These are phyloP conservation scores for Melieria crassipennis DNA, from an alignment of 2,888 invertebrate genomes.

Conservation along the genomic window DNA sequence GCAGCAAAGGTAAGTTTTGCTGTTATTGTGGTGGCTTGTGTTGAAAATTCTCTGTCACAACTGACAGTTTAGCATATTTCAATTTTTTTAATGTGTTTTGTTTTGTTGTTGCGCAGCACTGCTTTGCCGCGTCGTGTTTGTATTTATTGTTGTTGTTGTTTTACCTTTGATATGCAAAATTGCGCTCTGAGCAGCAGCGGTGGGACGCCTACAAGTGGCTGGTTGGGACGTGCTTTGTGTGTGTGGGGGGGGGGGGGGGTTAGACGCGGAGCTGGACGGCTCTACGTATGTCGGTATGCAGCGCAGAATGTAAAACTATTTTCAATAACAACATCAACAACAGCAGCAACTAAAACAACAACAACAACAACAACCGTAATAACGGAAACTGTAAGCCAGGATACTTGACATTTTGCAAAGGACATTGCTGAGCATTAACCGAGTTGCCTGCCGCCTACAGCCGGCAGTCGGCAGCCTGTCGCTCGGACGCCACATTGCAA, in stretches of 20 bases:
- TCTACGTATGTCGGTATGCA: not conserved
- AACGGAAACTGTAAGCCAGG: constrained; percentile 27
- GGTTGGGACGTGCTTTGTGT: no score
- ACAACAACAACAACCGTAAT: constrained; percentile 20
- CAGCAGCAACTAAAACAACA: constrained; percentile 23
- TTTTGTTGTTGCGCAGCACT: constrained; percentile 6
- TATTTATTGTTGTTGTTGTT: constrained; percentile 18
- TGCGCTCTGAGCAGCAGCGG: constrained; percentile 12
- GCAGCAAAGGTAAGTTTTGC: not conserved
- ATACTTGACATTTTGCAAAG: constrained; percentile 40
- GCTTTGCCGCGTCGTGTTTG: constrained; percentile 13
- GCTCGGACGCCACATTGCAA: not conserved
- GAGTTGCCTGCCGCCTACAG: constrained; percentile 15
- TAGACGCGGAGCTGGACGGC: no score
- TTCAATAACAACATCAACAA: constrained; percentile 33
- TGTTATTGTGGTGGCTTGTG: constrained; percentile 26
- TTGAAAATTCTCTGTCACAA: constrained; percentile 37
- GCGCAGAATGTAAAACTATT: constrained; percentile 29
- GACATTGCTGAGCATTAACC: constrained; percentile 34
- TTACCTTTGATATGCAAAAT: constrained; percentile 33
- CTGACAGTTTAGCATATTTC: constrained; percentile 38
- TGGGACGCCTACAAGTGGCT: not conserved
- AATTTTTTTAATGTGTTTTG: constrained; percentile 28
- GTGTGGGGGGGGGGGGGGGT: no score
- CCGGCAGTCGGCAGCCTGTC: not conserved